Percentiles rank a stretch among this genome's conserved stretches.
Evolutionary conservation across 1,140 invertebrate species (phyloP).

Genomic region (Nixonia krombeini): DNA sequence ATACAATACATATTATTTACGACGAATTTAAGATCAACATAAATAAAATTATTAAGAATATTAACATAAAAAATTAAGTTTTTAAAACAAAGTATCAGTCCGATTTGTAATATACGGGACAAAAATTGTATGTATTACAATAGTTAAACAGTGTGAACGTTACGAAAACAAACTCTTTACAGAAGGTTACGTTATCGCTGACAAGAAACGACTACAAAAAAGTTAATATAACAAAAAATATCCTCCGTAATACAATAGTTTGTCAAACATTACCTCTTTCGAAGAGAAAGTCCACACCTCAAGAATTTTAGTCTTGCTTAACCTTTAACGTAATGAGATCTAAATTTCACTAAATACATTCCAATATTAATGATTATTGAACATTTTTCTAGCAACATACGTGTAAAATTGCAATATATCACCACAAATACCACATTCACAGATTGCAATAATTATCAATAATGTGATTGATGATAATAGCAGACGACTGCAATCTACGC

Average conservation of each 20-base stretch:
- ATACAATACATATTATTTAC: no score
- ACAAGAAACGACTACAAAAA: not conserved
- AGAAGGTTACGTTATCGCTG: not conserved
- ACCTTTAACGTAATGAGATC: constrained; percentile 28
- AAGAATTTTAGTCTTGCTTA: constrained; percentile 16
- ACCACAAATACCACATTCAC: constrained; percentile 12
- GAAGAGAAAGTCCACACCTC: constrained; percentile 45
- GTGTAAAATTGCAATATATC: constrained; percentile 26
- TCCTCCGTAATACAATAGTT: constrained; percentile 7
- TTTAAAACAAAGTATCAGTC: constrained; percentile 40
- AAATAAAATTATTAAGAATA: no score
- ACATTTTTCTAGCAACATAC: not conserved
- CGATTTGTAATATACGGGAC: constrained; percentile 26
- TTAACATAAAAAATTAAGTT: no score
- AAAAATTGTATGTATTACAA: constrained; percentile 5
- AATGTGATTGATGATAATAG: constrained; percentile 41
- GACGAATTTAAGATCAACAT: no score
- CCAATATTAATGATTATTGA: constrained; percentile 1
- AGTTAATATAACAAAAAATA: not conserved
- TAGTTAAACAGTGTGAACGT: constrained; percentile 21
- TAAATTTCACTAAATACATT: constrained; percentile 23
- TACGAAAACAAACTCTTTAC: not conserved
- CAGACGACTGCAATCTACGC: constrained; percentile 39
- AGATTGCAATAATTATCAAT: constrained; percentile 39
- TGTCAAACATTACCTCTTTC: constrained; percentile 29